Evolutionary conservation across 2,797 vertebrate genomes (phyloP).

Genomic region (Argya squamiceps): DNA sequence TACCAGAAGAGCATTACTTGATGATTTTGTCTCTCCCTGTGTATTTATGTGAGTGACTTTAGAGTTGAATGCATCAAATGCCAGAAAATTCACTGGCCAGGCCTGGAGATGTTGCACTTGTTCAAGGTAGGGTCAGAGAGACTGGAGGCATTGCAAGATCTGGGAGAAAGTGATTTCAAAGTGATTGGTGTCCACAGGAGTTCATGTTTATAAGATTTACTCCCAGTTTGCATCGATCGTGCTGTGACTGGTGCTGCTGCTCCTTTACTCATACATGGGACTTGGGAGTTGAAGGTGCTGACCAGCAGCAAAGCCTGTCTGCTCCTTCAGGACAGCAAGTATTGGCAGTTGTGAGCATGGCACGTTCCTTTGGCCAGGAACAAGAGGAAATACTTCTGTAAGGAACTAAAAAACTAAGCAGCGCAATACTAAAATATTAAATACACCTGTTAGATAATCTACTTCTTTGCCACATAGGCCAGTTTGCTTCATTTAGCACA

Average conservation of each 20-base stretch:
- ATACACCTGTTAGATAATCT: not conserved
- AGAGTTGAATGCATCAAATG: not conserved
- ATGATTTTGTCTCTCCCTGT: accelerated
- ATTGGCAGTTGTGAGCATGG: not conserved
- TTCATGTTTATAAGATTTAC: not conserved
- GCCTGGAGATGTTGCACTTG: not conserved
- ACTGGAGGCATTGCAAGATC: not conserved
- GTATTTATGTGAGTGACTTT: not conserved
- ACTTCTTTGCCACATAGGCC: not conserved
- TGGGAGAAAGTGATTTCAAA: not conserved
- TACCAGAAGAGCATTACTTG: not conserved
- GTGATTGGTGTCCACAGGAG: not conserved
- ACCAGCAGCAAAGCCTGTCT: not conserved
- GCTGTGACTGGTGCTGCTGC: not conserved
- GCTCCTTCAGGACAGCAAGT: not conserved
- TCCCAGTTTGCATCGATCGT: accelerated
- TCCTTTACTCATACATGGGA: not conserved
- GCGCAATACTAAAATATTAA: not conserved
- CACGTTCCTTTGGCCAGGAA: not conserved
- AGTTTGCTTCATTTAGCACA: not conserved
- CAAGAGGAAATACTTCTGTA: not conserved
- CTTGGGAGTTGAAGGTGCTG: not conserved
- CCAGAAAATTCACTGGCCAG: not conserved
- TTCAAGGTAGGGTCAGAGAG: not conserved
- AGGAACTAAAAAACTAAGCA: not conserved